Base-by-base conservation (phyloP, 2,113 vertebrate genomes). In the Nyctibius bracteatus region DNA sequence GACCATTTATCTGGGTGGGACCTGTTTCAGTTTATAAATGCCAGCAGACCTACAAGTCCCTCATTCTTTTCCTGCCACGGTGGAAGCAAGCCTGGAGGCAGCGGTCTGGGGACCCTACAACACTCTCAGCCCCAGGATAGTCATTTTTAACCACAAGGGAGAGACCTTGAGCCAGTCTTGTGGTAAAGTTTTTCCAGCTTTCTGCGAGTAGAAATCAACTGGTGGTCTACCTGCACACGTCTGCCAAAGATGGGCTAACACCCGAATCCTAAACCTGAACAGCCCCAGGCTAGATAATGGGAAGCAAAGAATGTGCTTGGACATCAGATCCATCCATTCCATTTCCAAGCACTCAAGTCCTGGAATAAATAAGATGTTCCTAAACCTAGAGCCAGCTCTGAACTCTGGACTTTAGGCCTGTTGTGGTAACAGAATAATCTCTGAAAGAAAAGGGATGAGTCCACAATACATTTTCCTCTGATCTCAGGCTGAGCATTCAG, bases 111-210 rank as follows among this genome's bases (percentile, higher is more conserved):
- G 63, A 84, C 49, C n/a, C 65, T 47, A 24, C 22, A 66, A 33
- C 15, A 37, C 25, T 39, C 52, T 77, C 49, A 79, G 46, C 21
- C 57, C 9, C 77, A 57, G 44, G 61, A 77, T 1, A 72, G 75
- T 57, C 59, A 84, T 44, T 88, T 90, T 90, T 86, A 93, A 91
- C 95, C 92, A 87, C 91, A 92, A 89, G 92, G 92, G 92, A 96
- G 94, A 96, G 92, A 92, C 11, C 28, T 92, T 84, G 96, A 95
- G 92, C 70, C 35, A 92, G 41, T 61, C 65, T 88, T n/a, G 51
- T 1, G 0, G n/a, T 14, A 20, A 90, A 86, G 85, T 72, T 92
- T 84, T 81, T 79, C 43, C 83, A 93, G 77, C 37, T 72, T 95
- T 95, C 77, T 79, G 52, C 25, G 79, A 74, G 54, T 33, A 81